Percentiles rank a stretch among this genome's conserved stretches.
These are phyloP conservation scores for Pedetes capensis DNA, from an alignment of 2,113 vertebrate species.

Conservation along the genomic window DNA sequence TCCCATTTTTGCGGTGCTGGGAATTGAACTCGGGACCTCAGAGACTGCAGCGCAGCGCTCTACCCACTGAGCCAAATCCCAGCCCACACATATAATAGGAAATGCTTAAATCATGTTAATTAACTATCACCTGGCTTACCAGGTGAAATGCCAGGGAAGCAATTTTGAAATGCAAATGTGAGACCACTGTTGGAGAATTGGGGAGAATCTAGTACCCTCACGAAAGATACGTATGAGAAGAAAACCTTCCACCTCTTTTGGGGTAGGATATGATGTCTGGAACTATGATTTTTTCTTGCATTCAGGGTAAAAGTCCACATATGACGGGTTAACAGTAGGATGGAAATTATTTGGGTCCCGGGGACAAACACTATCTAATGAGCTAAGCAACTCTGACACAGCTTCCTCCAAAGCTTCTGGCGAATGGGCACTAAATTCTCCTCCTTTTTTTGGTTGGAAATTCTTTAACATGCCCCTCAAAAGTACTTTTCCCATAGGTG, in stretches of 20 bases:
- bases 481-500: fast-evolving
- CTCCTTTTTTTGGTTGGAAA: background rate
- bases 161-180: background rate
- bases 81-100: no score
- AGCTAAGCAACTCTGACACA: background rate
- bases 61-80: no score
- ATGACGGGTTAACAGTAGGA: no score
- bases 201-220: background rate
- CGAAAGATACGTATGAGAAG: background rate
- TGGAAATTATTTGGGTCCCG: background rate
- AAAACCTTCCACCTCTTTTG: background rate
- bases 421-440: fast-evolving
- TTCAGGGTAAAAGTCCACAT: background rate
- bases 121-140: background rate
- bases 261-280: background rate
- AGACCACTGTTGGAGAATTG: background rate
- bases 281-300: background rate
- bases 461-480: no score
- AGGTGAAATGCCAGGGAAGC: no score
- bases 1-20: no score
- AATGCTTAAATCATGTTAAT: background rate
- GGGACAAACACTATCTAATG: background rate
- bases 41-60: no score
- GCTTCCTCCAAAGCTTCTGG: background rate
- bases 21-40: no score